phyloP scores from a whole-genome alignment of 2,888 invertebrate genomes.

The Disparrhopalites patrizii region DNA sequence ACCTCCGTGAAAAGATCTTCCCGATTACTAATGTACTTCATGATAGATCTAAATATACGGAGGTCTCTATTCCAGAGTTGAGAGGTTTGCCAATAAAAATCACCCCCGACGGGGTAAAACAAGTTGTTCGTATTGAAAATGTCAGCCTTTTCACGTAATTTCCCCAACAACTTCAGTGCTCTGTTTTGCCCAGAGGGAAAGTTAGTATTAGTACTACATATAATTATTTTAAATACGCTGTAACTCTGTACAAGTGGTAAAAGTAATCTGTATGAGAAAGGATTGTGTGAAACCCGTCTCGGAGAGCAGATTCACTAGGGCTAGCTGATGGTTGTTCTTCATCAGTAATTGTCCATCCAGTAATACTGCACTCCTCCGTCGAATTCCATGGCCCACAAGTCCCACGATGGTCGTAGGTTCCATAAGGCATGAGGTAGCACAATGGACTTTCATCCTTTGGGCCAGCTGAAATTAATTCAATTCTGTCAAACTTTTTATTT shows the following conservation, averaged over 20 bases:
- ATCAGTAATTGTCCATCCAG: constrained; percentile 92
- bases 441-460: not conserved
- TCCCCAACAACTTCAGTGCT: constrained; percentile 75
- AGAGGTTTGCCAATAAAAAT: constrained; percentile 80
- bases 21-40: constrained; percentile 81
- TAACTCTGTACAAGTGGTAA: too few relatives aligned
- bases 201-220: too few relatives aligned
- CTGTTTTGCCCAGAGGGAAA: too few relatives aligned
- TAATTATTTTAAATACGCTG: constrained; percentile 4
- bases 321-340: too few relatives aligned
- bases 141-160: constrained; percentile 89
- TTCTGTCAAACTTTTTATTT: too few relatives aligned
- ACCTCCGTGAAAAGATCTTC: constrained; percentile 68
- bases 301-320: too few relatives aligned
- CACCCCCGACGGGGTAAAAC: constrained; percentile 84
- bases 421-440: constrained; percentile 91
- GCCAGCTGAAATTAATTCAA: constrained; percentile 9
- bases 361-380: constrained; percentile 88
- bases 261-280: too few relatives aligned
- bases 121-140: constrained; percentile 79
- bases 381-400: constrained; percentile 98
- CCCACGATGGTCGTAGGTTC: constrained; percentile 96
- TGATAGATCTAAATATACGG: constrained; percentile 79
- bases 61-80: constrained; percentile 88
- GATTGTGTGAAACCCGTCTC: too few relatives aligned